Evolutionary conservation across 2,113 vertebrate genomes (phyloP).

Genomic region (Pterocles gutturalis): DNA sequence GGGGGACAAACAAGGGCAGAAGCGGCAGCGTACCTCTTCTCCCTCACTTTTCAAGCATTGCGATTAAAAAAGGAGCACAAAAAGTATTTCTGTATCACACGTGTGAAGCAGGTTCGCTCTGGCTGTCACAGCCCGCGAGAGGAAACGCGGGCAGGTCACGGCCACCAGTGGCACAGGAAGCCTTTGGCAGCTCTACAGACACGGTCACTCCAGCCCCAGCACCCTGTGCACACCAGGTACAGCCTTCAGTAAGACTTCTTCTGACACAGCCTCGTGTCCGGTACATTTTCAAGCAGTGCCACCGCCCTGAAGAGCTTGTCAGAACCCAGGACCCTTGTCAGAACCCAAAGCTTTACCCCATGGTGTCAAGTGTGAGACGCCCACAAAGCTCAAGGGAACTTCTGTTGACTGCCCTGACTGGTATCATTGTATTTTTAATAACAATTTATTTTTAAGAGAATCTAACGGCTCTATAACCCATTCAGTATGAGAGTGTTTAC

Average conservation of each 20-base stretch:
- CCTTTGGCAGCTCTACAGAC: neutral
- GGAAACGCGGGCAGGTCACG: neutral
- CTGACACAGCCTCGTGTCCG: too few species aligned
- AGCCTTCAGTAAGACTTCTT: neutral
- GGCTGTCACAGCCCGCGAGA: neutral
- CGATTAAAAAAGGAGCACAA: neutral
- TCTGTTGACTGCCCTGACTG: neutral
- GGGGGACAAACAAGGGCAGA: neutral
- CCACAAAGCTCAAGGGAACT: neutral
- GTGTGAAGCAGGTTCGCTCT: neutral
- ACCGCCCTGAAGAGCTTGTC: neutral
- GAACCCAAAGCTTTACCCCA: neutral
- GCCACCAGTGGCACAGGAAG: neutral
- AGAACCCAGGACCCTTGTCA: too few species aligned
- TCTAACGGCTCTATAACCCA: too few species aligned
- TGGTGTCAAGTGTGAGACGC: neutral
- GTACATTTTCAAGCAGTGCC: neutral
- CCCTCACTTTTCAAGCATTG: neutral
- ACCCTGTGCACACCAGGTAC: neutral
- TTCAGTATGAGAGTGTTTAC: neutral
- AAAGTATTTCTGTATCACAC: neutral
- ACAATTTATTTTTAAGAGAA: neutral
- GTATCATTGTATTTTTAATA: rapidly evolving
- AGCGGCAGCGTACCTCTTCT: neutral
- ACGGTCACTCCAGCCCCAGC: neutral